phyloP scores from a whole-genome alignment of 1,140 invertebrate species.

The Eurosta solidaginis region DNA sequence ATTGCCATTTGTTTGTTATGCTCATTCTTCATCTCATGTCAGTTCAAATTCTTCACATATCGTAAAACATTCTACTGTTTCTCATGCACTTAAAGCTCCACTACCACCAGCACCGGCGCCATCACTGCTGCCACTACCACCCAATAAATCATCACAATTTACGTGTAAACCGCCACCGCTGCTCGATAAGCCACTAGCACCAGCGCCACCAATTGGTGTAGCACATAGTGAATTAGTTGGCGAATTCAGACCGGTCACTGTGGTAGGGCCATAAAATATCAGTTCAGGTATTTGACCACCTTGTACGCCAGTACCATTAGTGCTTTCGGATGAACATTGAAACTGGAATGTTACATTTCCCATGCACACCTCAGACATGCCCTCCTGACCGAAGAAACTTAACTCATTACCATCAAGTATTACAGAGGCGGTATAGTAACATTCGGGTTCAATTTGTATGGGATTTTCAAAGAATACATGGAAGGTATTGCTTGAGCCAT shows the following conservation, averaged over 20 bases:
- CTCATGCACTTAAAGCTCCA: constrained; percentile 23
- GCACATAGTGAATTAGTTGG: constrained; percentile 52
- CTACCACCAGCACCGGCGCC: constrained; percentile 33
- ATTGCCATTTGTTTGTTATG: constrained; percentile 31
- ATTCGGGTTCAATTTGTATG: constrained; percentile 89
- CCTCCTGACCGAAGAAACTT: constrained; percentile 94
- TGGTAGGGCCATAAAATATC: constrained; percentile 85
- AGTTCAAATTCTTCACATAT: neutral
- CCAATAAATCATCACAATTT: constrained; percentile 43
- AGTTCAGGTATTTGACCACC: constrained; percentile 93
- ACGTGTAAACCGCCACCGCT: constrained; percentile 27
- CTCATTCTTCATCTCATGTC: neutral
- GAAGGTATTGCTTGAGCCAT: constrained; percentile 91
- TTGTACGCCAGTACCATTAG: constrained; percentile 92
- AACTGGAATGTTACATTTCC: constrained; percentile 91
- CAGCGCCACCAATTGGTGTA: constrained; percentile 42
- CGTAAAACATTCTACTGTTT: neutral
- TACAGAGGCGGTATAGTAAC: constrained; percentile 88
- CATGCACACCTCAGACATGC: constrained; percentile 86
- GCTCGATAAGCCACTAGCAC: constrained; percentile 3
- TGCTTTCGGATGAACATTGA: constrained; percentile 91
- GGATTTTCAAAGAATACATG: constrained; percentile 92
- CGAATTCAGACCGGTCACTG: constrained; percentile 54
- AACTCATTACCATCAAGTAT: constrained; percentile 88
- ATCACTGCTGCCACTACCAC: constrained; percentile 37